Evolutionary conservation across 2,888 invertebrate genomes (phyloP).

Genomic region (Agapetus fuscipes): DNA sequence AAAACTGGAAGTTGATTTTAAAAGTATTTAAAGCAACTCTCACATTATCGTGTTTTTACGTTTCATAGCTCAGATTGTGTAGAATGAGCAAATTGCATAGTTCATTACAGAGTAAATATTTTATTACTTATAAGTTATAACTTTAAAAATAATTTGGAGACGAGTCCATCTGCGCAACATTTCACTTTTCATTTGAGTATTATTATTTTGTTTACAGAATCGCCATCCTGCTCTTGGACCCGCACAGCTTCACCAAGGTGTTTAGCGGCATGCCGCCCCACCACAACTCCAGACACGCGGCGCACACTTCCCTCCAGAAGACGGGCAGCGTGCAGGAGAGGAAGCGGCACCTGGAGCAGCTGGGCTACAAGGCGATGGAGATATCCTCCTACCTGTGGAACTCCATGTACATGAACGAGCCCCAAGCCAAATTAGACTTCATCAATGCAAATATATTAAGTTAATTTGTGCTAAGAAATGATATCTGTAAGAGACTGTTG

Average conservation of each 20-base stretch:
- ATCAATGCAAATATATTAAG: constrained; percentile 9
- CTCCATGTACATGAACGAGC: constrained; percentile 31
- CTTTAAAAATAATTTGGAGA: no score
- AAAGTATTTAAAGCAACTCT: no score
- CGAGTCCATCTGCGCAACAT: no score
- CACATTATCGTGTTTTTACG: no score
- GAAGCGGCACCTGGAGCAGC: constrained; percentile 32
- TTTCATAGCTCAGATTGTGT: no score
- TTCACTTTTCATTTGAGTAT: no score
- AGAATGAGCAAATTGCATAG: no score
- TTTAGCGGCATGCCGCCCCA: background rate
- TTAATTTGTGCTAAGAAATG: constrained; percentile 2
- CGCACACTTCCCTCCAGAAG: background rate
- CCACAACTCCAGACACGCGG: no score
- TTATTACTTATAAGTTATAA: no score
- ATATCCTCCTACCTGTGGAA: constrained; percentile 29
- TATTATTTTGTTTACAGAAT: constrained; percentile 17
- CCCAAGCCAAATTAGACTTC: constrained; percentile 24
- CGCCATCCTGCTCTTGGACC: constrained; percentile 12
- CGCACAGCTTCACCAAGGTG: background rate
- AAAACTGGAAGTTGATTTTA: no score
- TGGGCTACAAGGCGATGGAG: constrained; percentile 32
- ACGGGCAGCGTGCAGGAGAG: constrained; percentile 26
- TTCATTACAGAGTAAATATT: no score
- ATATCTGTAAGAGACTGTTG: background rate